Conservation (phyloP, 2,113 vertebrate species). For the Dicentrarchus labrax region DNA sequence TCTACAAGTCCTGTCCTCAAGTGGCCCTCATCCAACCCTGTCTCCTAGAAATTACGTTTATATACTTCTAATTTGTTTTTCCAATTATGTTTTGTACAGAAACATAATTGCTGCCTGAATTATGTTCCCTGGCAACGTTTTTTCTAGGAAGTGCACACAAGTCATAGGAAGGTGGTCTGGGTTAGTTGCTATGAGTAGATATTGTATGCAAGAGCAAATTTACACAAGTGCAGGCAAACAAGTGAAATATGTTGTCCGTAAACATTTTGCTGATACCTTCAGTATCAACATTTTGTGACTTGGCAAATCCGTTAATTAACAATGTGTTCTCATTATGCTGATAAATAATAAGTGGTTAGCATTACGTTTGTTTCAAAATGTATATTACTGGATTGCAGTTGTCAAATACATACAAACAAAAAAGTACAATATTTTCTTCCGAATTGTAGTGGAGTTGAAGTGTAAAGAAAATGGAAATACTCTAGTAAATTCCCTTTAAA, state of each 20-base stretch:
- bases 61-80: constrained; percentile 49
- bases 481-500: no score
- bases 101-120: constrained; percentile 42
- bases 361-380: background rate
- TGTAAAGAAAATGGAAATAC: no score
- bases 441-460: no score
- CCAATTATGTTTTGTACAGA: constrained; percentile 26
- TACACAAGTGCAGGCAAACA: background rate
- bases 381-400: background rate
- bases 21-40: constrained; percentile 9
- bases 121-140: constrained; percentile 28
- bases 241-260: background rate
- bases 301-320: background rate
- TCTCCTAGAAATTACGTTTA: constrained; percentile 30
- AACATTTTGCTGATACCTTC: background rate
- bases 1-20: constrained; percentile 6
- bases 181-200: background rate
- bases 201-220: background rate
- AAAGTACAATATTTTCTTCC: no score
- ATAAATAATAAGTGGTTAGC: background rate
- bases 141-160: constrained; percentile 22
- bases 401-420: no score
- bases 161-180: background rate
- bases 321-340: background rate
- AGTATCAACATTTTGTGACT: background rate